A percentile compares a stretch with the other conserved stretches of the same genome.
These are phyloP conservation scores for Aleiodes alternator DNA, from an alignment of 2,888 invertebrate species.

Conservation along the genomic window DNA sequence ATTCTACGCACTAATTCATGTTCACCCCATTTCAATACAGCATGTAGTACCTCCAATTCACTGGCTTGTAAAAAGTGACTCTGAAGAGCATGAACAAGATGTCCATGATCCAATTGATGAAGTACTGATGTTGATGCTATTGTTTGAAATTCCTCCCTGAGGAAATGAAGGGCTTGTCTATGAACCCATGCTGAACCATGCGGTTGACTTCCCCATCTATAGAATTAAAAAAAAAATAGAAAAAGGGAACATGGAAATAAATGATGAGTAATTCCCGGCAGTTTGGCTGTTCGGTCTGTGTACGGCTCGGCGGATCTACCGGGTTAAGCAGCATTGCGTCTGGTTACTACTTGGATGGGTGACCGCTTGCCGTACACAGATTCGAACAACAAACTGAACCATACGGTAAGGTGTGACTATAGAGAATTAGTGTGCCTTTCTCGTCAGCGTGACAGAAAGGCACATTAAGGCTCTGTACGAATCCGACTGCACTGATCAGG, in stretches of 20 bases:
- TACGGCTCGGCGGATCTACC: too few relatives aligned
- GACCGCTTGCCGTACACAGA: too few relatives aligned
- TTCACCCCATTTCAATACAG: conserved; percentile 93
- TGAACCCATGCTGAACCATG: conserved; percentile 96
- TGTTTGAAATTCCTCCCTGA: conserved; percentile 93
- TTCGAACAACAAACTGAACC: too few relatives aligned
- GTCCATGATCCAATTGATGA: conserved; percentile 85
- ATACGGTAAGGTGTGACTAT: too few relatives aligned
- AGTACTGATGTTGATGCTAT: conserved; percentile 85
- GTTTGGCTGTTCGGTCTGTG: too few relatives aligned
- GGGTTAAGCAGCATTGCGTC: too few relatives aligned
- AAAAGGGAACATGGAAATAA: conserved; percentile 17
- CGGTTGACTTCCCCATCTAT: conserved; percentile 89
- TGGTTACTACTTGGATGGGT: too few relatives aligned
- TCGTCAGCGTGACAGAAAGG: too few relatives aligned
- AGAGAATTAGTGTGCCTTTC: too few relatives aligned
- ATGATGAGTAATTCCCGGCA: too few relatives aligned
- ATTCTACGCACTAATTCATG: conserved; percentile 87
- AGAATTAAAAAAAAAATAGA: neutral
- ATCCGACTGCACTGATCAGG: too few relatives aligned
- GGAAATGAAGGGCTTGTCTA: conserved; percentile 91
- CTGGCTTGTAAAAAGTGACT: conserved; percentile 90
- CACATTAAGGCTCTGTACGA: too few relatives aligned
- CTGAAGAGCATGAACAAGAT: conserved; percentile 84
- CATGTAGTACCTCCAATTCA: conserved; percentile 91